These are phyloP conservation scores for Hyposmocoma kahamanoa DNA, from an alignment of 1,140 invertebrate species.

Conservation along the genomic window DNA sequence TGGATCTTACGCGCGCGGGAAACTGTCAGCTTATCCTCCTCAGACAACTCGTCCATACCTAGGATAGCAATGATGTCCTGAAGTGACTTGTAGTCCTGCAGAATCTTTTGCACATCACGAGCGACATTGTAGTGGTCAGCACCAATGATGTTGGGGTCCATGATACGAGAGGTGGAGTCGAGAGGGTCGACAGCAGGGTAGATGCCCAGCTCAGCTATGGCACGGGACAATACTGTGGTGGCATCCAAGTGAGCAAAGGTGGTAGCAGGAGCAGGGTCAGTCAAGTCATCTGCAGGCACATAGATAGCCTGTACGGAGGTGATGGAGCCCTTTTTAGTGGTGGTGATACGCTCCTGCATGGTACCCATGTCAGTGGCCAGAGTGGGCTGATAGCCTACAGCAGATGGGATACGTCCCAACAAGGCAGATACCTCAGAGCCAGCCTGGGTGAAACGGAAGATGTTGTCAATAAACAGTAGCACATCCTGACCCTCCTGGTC, in stretches of 20 bases:
- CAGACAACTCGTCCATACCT: constrained; percentile 99
- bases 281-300: constrained; percentile 99
- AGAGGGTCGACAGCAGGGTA: constrained; percentile 99
- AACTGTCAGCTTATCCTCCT: constrained; percentile 98
- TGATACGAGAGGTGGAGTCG: constrained; percentile 98
- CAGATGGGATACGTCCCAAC: constrained; percentile 98
- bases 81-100: constrained; percentile 97
- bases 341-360: constrained; percentile 99
- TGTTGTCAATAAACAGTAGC: constrained; percentile 99
- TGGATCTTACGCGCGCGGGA: constrained; percentile 98
- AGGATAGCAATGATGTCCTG: constrained; percentile 98
- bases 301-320: constrained; percentile 99
- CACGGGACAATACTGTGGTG: constrained; percentile 97
- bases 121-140: constrained; percentile 96
- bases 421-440: constrained; percentile 98
- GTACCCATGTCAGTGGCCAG: constrained; percentile 99
- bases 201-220: constrained; percentile 95
- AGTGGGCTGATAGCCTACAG: constrained; percentile 98
- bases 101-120: constrained; percentile 97
- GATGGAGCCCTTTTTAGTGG: constrained; percentile 99
- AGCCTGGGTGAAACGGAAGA: constrained; percentile 99
- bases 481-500: constrained; percentile 99
- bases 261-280: constrained; percentile 98
- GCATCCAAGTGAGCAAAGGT: constrained; percentile 99
- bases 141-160: constrained; percentile 98